phyloP scores from a whole-genome alignment of 2,113 vertebrate genomes.

The Sinocyclocheilus grahami region DNA sequence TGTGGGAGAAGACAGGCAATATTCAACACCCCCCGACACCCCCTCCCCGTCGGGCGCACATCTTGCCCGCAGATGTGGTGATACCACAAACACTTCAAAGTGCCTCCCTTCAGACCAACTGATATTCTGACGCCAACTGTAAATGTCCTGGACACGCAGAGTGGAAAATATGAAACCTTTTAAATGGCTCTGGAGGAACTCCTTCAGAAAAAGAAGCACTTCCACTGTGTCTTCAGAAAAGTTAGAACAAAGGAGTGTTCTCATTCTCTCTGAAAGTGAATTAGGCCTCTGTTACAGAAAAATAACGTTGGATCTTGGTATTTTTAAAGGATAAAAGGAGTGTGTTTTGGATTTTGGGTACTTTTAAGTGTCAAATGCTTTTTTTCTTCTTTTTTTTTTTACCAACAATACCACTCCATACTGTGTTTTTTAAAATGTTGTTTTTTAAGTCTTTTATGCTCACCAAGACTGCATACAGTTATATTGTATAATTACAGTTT shows the following conservation, averaged over 20 bases:
- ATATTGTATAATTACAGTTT: neutral
- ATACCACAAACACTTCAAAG: slow-evolving; percentile 91
- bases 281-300: neutral
- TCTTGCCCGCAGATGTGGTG: slow-evolving; percentile 89
- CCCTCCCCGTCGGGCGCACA: slow-evolving; percentile 69
- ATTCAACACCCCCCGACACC: slow-evolving; percentile 51
- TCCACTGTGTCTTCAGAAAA: slow-evolving; percentile 23
- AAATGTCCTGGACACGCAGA: slow-evolving; percentile 90
- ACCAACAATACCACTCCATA: neutral
- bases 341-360: neutral
- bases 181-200: slow-evolving; percentile 63
- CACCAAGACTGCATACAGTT: too few relatives aligned
- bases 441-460: too few relatives aligned
- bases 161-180: slow-evolving; percentile 90
- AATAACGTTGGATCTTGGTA: neutral
- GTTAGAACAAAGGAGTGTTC: slow-evolving; percentile 24
- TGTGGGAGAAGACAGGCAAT: slow-evolving; percentile 74
- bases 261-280: neutral
- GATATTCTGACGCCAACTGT: slow-evolving; percentile 90
- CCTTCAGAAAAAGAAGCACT: slow-evolving; percentile 41
- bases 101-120: slow-evolving; percentile 85
- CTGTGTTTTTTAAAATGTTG: too few relatives aligned
- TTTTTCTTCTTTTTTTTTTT: neutral
- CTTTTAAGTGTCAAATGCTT: neutral
- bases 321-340: neutral